Base-by-base conservation (phyloP, 2,888 invertebrate species). In the Acronicta alni region DNA sequence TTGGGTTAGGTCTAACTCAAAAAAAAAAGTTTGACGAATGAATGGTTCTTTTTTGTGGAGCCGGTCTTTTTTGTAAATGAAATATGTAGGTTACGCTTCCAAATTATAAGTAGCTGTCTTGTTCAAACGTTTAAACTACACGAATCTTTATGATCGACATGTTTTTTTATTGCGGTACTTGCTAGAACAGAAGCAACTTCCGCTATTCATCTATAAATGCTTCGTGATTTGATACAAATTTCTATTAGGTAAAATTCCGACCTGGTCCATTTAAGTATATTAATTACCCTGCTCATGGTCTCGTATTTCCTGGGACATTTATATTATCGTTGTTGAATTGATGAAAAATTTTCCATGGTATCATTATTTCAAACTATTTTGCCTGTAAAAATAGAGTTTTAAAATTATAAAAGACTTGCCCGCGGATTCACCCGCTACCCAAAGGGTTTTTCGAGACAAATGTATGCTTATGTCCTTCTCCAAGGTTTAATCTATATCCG, bases 1-100 rank as follows among this genome's bases (percentile, higher is more conserved):
- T 54, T 52, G 47, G 66, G 37, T 45, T 23, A 38, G 43, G 52
- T 41, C 43, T 60, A 38, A 38, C 16, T 43, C 18, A 17, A n/a
- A 42, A 53, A 56, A 55, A 48, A 26, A 49, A 4, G 26, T 41
- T 59, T 57, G 47, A 23, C 16, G 30, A 23, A 30, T 51, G 10
- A 37, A 35, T 17, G 23, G 2, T 9, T 30, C 4, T 46, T 38
- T 57, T 67, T 54, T 39, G 48, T 55, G 0, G 15, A 46, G 17
- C 4, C 39, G 15, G 5, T 18, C 30, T 52, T 57, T 45, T 67
- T 59, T 69, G 15, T 32, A 1, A 16, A 18, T 0, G 20, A 42
- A 30, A 20, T 52, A 57, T 54, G 39, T 51, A 16, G 53, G 20
- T 56, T 42, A 38, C n/a, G 14, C 9, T 32, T 54, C 30, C 16